Conservation (phyloP, 2,113 vertebrate genomes). For the Amblyopsis rosae region DNA sequence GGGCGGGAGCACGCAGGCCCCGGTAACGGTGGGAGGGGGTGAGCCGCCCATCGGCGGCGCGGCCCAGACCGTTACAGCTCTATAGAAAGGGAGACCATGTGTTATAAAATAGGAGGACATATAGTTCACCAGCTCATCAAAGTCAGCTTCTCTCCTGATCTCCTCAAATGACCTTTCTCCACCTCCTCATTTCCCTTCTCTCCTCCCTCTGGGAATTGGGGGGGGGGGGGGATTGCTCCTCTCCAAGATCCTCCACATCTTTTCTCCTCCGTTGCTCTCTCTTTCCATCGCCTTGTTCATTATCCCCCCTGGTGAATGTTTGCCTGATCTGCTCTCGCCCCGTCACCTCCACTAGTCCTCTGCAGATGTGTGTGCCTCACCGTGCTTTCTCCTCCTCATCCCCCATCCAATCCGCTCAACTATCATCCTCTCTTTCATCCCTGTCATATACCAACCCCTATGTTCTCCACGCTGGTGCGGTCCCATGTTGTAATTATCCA, state of each 20-base stretch:
- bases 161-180: slow-evolving; percentile 30
- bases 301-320: no score
- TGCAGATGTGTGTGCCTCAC: neutral
- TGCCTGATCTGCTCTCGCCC: no score
- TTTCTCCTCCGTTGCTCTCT: neutral
- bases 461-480: neutral
- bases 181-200: neutral
- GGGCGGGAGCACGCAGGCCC: no score
- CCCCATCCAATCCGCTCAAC: neutral
- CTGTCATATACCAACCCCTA: neutral
- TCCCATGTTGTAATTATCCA: slow-evolving; percentile 28
- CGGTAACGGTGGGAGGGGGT: no score
- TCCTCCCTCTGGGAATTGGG: no score
- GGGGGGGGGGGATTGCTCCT: neutral
- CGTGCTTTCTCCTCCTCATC: neutral
- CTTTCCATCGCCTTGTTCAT: no score
- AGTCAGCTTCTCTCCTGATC: slow-evolving; percentile 16
- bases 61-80: no score
- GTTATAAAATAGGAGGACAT: slow-evolving; percentile 28
- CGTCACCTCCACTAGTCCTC: no score
- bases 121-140: slow-evolving; percentile 47
- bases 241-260: neutral
- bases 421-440: no score
- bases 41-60: no score
- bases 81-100: slow-evolving; percentile 26